Percentiles rank a stretch among this genome's conserved stretches.
Evolutionary conservation across 2,888 invertebrate species (phyloP).

Genomic region (Oegoconia quadripuncta): DNA sequence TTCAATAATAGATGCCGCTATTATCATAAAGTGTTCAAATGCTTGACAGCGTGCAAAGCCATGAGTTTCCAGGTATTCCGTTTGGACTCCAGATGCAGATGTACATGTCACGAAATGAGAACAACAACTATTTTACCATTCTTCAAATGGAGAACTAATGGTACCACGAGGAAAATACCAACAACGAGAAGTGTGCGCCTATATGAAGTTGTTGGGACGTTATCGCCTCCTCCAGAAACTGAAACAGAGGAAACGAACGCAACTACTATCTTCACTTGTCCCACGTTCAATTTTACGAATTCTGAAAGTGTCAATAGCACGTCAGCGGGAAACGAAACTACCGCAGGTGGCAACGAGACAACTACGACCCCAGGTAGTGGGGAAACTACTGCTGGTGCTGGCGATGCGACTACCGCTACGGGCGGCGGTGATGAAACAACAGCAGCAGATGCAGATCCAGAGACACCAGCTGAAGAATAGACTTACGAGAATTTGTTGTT

Average conservation of each 20-base stretch:
- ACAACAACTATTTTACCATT: slow-evolving; percentile 47
- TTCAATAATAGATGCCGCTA: slow-evolving; percentile 39
- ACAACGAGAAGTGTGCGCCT: slow-evolving; percentile 43
- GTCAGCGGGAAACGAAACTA: background rate
- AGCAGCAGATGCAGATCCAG: background rate
- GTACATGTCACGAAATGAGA: slow-evolving; percentile 54
- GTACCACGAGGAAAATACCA: slow-evolving; percentile 39
- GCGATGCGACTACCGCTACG: background rate
- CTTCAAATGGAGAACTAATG: slow-evolving; percentile 55
- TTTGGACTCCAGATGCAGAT: slow-evolving; percentile 44
- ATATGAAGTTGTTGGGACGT: slow-evolving; percentile 48
- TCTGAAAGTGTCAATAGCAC: background rate
- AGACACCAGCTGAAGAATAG: background rate
- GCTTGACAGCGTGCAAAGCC: slow-evolving; percentile 57
- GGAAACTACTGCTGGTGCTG: background rate
- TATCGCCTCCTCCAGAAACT: slow-evolving; percentile 32
- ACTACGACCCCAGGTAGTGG: background rate
- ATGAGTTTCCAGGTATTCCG: slow-evolving; percentile 51
- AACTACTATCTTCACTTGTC: background rate
- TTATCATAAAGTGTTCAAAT: slow-evolving; percentile 50
- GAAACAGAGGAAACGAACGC: slow-evolving; percentile 33
- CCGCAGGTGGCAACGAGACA: background rate
- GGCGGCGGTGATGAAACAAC: background rate
- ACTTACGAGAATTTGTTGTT: too few relatives aligned
- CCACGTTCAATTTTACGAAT: background rate